Base-by-base conservation (phyloP, 2,797 vertebrate genomes). In the Triplophysa yarkandensis region DNA sequence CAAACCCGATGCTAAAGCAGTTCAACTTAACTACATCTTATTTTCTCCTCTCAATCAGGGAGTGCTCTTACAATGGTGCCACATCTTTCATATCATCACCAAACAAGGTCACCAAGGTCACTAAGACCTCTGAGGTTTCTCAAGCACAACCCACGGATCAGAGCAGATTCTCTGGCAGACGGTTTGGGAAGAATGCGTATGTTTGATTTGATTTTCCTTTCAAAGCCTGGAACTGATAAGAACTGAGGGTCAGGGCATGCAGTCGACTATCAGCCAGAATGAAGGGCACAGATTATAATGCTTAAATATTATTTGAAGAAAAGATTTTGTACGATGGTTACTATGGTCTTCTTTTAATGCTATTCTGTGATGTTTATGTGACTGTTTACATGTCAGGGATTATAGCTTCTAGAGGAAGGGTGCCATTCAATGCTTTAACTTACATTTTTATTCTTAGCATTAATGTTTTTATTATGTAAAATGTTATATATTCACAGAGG, bases 151-250 rank as follows among this genome's bases (percentile, higher is more conserved):
- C 77, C 1, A 43, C 48, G 32, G 82, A 82, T 32, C 75, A 81
- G 1, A 77, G 6, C 17, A 19, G 83, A 68, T 85, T 62, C 61
- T 76, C 91, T 60, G 81, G 90, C 5, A 93, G 91, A 82, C 92
- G 93, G 86, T 97, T 97, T 81, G 94, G 95, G 74, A 95, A 93
- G 83, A 99, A 96, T 0, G 95, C 94, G 14, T 99, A 98, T 0
- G 96, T 99, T 80, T 98, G 81, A 92, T 69, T 16, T n/a, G 17
- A 57, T n/a, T 28, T 61, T 66, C 64, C 13, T 71, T 32, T 16
- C 17, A 11, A 63, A 41, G 43, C 4, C 25, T 58, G 34, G 43
- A 72, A 39, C 62, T 23, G 25, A 39, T 61, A 84, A 67, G 39
- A 58, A 71, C n/a, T 21, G 30, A 55, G 27, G 21, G n/a, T 23